Conservation (phyloP, 2,113 vertebrate species). For the Gracilinanus agilis region DNA sequence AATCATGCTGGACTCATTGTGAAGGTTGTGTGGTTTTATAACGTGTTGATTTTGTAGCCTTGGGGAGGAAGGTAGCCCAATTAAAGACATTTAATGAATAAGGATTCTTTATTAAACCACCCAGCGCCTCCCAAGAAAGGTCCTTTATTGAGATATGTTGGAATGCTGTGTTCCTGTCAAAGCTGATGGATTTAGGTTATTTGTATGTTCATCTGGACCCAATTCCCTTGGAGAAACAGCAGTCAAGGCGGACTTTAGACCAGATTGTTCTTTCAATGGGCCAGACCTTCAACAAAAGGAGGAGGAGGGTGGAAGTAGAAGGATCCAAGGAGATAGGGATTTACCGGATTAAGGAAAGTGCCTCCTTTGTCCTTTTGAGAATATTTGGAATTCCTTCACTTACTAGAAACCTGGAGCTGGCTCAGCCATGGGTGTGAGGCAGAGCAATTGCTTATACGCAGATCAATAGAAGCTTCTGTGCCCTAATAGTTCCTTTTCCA, state of each 20-base stretch:
- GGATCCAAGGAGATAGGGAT: background rate
- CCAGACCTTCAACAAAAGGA: background rate
- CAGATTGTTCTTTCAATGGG: background rate
- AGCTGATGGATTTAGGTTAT: constrained; percentile 77
- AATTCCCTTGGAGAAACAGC: constrained; percentile 72
- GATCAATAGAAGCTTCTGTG: background rate
- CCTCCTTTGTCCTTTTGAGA: background rate
- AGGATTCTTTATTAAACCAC: constrained; percentile 78
- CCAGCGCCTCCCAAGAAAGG: constrained; percentile 74
- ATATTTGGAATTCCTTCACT: background rate
- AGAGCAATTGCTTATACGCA: background rate
- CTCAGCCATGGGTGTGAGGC: background rate
- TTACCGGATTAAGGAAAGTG: background rate
- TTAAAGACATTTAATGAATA: constrained; percentile 77
- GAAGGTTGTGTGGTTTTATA: constrained; percentile 10
- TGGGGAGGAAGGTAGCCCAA: constrained; percentile 78
- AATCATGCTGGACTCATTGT: constrained; percentile 69
- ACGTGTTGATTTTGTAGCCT: background rate
- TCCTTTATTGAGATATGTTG: constrained; percentile 79
- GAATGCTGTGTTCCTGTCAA: constrained; percentile 75
- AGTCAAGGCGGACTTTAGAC: constrained; percentile 74
- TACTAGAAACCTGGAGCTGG: background rate
- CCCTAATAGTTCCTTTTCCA: background rate
- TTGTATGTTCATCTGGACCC: constrained; percentile 79
- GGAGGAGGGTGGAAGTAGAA: background rate